Conservation (phyloP, 2,113 vertebrate species). For the Rhinolophus sinicus region DNA sequence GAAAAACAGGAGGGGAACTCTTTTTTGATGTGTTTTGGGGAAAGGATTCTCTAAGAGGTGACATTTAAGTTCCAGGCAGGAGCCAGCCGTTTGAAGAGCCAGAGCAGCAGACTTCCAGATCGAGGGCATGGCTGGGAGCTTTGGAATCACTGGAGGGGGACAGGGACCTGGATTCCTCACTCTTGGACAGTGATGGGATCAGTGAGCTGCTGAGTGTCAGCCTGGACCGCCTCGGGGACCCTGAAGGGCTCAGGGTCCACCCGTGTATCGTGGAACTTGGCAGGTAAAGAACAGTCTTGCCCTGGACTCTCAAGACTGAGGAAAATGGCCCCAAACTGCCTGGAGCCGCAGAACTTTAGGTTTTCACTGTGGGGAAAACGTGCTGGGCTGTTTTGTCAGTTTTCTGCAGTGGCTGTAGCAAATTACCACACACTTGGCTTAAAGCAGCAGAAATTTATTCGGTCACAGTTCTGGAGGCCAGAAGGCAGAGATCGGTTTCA, state of each 20-base stretch:
- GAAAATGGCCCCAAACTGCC: not conserved
- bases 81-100: not conserved
- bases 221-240: not conserved
- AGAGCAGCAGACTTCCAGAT: not conserved
- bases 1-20: not conserved
- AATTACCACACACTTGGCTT: not conserved
- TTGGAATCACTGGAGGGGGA: not conserved
- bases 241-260: not conserved
- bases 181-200: too few relatives aligned
- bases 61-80: not conserved
- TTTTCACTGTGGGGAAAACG: not conserved
- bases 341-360: not conserved
- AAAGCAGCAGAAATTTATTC: not conserved
- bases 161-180: not conserved
- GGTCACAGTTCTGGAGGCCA: not conserved
- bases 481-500: not conserved
- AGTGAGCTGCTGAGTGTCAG: not conserved
- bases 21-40: not conserved
- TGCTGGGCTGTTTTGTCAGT: not conserved
- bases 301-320: not conserved
- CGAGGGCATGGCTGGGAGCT: not conserved
- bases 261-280: not conserved
- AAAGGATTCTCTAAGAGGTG: not conserved
- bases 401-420: not conserved
- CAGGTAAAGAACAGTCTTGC: not conserved